Percentiles rank a stretch among this genome's conserved stretches.
Conservation (phyloP, 2,797 vertebrate species). For the Tinamus major region DNA sequence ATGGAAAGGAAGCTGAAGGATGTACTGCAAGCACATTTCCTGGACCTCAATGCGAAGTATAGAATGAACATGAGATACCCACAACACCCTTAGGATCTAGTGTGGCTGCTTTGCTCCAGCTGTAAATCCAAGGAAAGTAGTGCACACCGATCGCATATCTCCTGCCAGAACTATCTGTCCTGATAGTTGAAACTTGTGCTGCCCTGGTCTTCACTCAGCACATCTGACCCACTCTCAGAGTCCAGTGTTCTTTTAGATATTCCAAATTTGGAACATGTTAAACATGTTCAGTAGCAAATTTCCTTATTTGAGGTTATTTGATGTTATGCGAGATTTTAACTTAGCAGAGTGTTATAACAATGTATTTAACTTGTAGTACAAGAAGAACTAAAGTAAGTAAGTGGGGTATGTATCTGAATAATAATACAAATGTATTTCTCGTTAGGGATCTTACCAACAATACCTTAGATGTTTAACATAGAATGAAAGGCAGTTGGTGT, state of each 20-base stretch:
- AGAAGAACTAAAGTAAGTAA: not conserved
- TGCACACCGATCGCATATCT: not conserved
- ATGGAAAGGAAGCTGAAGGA: not conserved
- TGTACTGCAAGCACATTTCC: not conserved
- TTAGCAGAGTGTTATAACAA: not conserved
- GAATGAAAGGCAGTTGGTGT: not conserved
- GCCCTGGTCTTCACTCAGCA: not conserved
- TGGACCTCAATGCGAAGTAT: not conserved
- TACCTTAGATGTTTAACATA: not conserved
- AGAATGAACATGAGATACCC: not conserved
- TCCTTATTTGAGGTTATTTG: not conserved
- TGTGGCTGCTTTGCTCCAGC: not conserved
- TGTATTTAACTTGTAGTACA: not conserved
- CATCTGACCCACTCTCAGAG: not conserved
- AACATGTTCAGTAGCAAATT: not conserved
- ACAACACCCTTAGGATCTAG: not conserved
- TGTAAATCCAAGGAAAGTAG: not conserved
- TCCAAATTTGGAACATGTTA: not conserved
- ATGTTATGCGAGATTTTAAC: not conserved
- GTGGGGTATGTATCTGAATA: not conserved
- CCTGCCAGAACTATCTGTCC: not conserved
- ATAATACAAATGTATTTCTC: not conserved
- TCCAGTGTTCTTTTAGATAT: not conserved
- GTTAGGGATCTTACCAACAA: not conserved
- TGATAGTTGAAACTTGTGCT: not conserved